A percentile compares a stretch with the other conserved stretches of the same genome.
Conservation (phyloP, 2,113 vertebrate species). For the Tiliqua scincoides region DNA sequence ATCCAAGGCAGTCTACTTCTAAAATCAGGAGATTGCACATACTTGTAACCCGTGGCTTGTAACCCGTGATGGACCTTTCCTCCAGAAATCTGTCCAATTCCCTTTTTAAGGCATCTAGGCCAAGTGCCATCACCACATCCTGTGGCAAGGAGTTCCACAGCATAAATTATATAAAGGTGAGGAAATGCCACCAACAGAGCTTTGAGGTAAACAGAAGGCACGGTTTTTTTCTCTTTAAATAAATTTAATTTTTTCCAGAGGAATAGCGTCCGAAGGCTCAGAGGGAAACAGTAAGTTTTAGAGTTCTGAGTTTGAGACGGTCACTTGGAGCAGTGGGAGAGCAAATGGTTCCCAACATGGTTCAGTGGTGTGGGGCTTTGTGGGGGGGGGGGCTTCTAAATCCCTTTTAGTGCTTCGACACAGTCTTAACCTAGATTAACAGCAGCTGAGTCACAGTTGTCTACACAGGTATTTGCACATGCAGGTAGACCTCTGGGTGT, state of each 20-base stretch:
- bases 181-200: not conserved
- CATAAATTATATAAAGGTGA: not conserved
- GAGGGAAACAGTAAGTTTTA: not conserved
- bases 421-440: not conserved
- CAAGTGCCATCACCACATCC: too few relatives aligned
- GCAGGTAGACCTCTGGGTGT: not conserved
- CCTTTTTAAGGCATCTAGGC: too few relatives aligned
- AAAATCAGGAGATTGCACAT: too few relatives aligned
- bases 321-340: not conserved
- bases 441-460: not conserved
- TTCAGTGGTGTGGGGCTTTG: not conserved
- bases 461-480: not conserved
- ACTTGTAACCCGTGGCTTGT: too few relatives aligned
- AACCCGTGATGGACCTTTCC: too few relatives aligned
- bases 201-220: not conserved
- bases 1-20: too few relatives aligned
- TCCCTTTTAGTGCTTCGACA: not conserved
- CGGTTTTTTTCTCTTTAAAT: constrained; percentile 1
- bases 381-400: not conserved
- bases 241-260: constrained; percentile 18
- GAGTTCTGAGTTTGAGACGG: constrained; percentile 8
- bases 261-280: constrained; percentile 1
- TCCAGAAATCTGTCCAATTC: too few relatives aligned
- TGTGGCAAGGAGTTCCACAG: too few relatives aligned
- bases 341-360: not conserved